A percentile compares a stretch with the other conserved stretches of the same genome.
Evolutionary conservation across 2,888 invertebrate genomes (phyloP).

Genomic region (Limnephilus rhombicus): DNA sequence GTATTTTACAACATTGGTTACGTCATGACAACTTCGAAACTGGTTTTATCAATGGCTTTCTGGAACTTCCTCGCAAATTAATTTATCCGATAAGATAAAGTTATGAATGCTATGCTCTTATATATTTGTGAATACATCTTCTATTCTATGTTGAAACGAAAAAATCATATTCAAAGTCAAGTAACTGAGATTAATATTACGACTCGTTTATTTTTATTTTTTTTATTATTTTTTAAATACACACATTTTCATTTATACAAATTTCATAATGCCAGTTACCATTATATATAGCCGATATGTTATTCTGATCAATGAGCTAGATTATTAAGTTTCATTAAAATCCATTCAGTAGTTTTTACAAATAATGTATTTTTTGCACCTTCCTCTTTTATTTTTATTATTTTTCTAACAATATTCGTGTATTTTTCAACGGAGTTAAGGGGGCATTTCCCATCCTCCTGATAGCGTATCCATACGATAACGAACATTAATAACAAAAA

Average conservation of each 20-base stretch:
- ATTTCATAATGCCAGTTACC: too few relatives aligned
- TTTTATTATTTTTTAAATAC: too few relatives aligned
- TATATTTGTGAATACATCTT: neutral
- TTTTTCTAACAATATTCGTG: neutral
- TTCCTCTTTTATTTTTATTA: neutral
- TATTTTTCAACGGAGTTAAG: neutral
- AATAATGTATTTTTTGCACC: too few relatives aligned
- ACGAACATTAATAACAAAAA: too few relatives aligned
- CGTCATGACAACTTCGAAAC: neutral
- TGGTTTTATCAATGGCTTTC: neutral
- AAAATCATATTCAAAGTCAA: neutral
- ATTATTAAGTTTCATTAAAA: too few relatives aligned
- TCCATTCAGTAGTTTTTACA: too few relatives aligned
- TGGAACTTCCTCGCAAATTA: neutral
- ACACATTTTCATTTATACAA: too few relatives aligned
- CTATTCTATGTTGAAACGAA: neutral
- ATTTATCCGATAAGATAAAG: neutral
- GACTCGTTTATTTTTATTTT: too few relatives aligned
- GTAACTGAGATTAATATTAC: neutral
- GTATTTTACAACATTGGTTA: neutral
- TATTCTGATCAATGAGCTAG: too few relatives aligned
- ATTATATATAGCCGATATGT: too few relatives aligned
- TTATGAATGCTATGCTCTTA: neutral
- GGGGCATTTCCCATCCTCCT: too few relatives aligned
- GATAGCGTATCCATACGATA: too few relatives aligned